Evolutionary conservation across 2,888 invertebrate species (phyloP).

Genomic region (Agriopis leucophaearia): DNA sequence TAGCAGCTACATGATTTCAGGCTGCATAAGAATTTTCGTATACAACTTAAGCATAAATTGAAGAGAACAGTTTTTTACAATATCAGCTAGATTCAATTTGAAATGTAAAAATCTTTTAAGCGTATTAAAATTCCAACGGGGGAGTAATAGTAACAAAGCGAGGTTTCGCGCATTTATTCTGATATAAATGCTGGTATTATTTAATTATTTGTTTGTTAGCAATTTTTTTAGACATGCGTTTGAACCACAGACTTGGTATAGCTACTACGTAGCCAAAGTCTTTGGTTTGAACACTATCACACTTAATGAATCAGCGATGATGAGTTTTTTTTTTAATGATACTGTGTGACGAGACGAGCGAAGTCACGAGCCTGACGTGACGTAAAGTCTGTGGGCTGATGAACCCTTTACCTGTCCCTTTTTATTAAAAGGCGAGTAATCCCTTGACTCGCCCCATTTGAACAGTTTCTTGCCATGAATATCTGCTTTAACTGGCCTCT

Average conservation of each 20-base stretch:
- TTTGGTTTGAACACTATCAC: too few species aligned
- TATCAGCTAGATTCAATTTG: slow-evolving; percentile 31
- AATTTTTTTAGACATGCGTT: neutral
- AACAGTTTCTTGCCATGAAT: slow-evolving; percentile 56
- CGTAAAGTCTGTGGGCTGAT: neutral
- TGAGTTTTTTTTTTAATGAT: too few species aligned
- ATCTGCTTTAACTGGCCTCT: neutral
- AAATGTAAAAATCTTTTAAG: slow-evolving; percentile 19
- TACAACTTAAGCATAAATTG: neutral
- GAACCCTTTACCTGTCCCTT: slow-evolving; percentile 66
- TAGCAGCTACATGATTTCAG: too few species aligned
- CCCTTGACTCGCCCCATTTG: slow-evolving; percentile 58
- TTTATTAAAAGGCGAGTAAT: slow-evolving; percentile 73
- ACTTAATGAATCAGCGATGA: too few species aligned
- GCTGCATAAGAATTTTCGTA: too few species aligned
- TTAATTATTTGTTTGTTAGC: neutral
- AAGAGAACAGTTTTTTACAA: slow-evolving; percentile 22
- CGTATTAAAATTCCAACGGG: slow-evolving; percentile 18
- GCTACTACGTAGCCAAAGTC: too few species aligned
- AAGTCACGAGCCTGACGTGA: too few species aligned
- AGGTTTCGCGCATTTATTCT: slow-evolving; percentile 12
- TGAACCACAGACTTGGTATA: too few species aligned
- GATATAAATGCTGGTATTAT: neutral
- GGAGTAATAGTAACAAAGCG: slow-evolving; percentile 5
- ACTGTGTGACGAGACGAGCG: too few species aligned